phyloP scores from a whole-genome alignment of 2,113 vertebrate genomes.

The Microcebus tavaratra region DNA sequence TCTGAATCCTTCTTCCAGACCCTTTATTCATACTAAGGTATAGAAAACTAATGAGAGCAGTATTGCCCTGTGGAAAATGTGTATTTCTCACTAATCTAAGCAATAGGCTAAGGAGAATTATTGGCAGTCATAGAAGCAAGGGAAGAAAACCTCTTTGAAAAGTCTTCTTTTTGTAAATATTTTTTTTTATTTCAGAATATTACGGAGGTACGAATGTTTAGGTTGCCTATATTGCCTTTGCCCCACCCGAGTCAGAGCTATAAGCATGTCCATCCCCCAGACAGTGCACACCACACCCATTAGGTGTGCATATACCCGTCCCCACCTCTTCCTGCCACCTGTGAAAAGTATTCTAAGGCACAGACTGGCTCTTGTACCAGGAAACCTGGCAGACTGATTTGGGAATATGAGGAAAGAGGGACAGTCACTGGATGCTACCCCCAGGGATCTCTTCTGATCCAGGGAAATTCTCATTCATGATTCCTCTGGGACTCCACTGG shows the following conservation, averaged over 20 bases:
- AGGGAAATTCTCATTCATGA: neutral
- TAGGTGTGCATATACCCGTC: too few relatives aligned
- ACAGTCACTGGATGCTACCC: neutral
- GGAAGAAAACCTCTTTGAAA: neutral
- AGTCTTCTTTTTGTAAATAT: neutral
- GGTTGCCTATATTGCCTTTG: too few relatives aligned
- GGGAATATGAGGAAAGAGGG: neutral
- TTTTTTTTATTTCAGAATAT: too few relatives aligned
- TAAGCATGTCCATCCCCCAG: too few relatives aligned
- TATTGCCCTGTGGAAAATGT: neutral
- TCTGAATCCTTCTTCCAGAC: neutral
- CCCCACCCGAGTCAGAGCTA: too few relatives aligned
- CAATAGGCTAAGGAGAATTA: neutral
- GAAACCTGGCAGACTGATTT: neutral
- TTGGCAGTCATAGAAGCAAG: neutral
- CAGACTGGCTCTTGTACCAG: neutral
- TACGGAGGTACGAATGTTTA: too few relatives aligned
- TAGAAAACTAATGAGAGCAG: conserved; percentile 20
- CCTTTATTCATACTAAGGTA: neutral
- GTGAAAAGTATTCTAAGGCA: conserved; percentile 6
- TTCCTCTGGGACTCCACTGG: neutral
- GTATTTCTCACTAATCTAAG: conserved; percentile 30
- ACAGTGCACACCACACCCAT: too few relatives aligned
- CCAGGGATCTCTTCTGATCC: neutral
- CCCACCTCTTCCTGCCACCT: too few relatives aligned